Evolutionary conservation across 1,140 invertebrate species (phyloP).

Genomic region (Paracyclopina nana): DNA sequence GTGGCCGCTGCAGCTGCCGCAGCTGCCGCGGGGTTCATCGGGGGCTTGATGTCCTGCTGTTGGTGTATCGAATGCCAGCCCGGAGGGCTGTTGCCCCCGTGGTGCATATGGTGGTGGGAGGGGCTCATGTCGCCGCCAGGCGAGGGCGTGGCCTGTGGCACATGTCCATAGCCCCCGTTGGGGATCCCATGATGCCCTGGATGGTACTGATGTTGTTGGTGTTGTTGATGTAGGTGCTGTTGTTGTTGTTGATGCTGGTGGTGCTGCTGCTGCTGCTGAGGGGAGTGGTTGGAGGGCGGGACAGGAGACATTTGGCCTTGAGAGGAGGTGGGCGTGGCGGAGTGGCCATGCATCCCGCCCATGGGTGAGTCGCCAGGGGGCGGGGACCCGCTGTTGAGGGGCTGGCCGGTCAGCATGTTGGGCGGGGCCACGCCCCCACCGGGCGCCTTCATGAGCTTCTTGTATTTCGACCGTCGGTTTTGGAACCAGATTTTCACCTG

Average conservation of each 20-base stretch:
- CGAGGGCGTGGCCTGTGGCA: conserved; percentile 4
- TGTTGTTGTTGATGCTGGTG: conserved; percentile 4
- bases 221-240: neutral
- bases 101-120: conserved; percentile 4
- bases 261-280: neutral
- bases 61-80: conserved; percentile 1
- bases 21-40: neutral
- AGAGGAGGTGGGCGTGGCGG: conserved; percentile 2
- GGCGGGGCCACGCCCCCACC: neutral
- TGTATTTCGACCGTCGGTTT: conserved; percentile 12
- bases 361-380: neutral
- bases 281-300: neutral
- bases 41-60: conserved; percentile 14
- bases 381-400: neutral
- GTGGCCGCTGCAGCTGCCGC: too few relatives aligned
- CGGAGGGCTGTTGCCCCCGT: neutral
- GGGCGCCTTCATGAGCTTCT: conserved; percentile 13
- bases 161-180: neutral
- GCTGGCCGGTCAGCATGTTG: conserved; percentile 2
- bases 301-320: conserved; percentile 6
- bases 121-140: conserved; percentile 5
- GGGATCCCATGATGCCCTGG: too few relatives aligned
- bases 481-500: conserved; percentile 15
- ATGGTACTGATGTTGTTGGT: neutral
- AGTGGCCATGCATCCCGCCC: too few relatives aligned